Evolutionary conservation across 1,140 invertebrate species (phyloP), one percentile per base, ranked within the genome.

Genomic region (Pollicipes pollicipes): DNA sequence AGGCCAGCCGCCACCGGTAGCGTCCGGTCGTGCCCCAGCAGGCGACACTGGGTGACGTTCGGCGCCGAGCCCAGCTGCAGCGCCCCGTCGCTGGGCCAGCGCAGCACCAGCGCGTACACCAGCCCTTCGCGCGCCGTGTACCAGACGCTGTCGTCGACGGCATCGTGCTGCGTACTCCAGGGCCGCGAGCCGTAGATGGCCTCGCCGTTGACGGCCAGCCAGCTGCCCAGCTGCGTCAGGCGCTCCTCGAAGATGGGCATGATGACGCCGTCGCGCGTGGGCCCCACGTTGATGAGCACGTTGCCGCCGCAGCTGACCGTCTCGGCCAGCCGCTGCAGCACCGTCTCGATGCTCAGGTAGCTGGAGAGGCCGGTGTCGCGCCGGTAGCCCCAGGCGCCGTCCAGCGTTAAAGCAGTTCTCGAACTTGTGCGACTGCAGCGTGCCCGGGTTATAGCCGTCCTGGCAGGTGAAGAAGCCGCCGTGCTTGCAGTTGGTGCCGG

Each of bases 361-460:
- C 94, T 89, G 28, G 79, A 74, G 0, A 93, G 74, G 16, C 79
- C 79, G 30, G 90, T 87, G 78, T 90, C 87, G 75, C 90, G 84
- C 66, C 91, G 81, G 77, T 86, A 93, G 10, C 92, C 93, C 94
- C 95, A 98, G 0, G 93, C 77, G 73, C 83, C 86, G 77, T 98
- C 95, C 64, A 98, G 80, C 0, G 93, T 95, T 84, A 97, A 91
- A 26, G 87, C 88, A n/a, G 78, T 94, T 94, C 79, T 95, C 92
- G 90, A 91, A 95, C 79, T 95, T 95, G 73, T 90, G 89, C 1
- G 80, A 69, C 75, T 87, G 84, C 8, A 92, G 78, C 58, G 27
- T 81, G 85, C 90, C 89, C 76, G 93, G 93, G 82, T 93, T 93
- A 78, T 87, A 97, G 75, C 89, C 84, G 80, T 97, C 94, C 26